Evolutionary conservation across 1,140 invertebrate genomes (phyloP).

Genomic region (Drosophila guanche): DNA sequence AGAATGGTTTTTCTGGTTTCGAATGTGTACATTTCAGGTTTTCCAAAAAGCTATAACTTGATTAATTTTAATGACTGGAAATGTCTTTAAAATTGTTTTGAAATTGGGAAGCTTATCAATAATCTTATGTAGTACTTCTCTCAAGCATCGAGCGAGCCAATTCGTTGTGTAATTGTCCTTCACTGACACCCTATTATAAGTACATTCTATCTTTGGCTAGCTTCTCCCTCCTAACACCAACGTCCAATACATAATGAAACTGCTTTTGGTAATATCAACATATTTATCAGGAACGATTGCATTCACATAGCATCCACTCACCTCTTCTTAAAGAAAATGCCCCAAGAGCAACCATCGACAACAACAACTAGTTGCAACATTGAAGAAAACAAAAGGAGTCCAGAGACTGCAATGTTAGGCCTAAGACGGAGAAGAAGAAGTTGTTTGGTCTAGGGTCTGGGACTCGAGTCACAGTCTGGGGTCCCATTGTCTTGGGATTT

Average conservation of each 20-base stretch:
- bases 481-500: slow-evolving; percentile 78
- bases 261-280: slow-evolving; percentile 16
- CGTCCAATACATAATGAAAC: slow-evolving; percentile 28
- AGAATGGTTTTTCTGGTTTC: no score
- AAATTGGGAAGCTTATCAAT: no score
- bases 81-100: no score
- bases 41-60: no score
- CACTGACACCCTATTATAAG: no score
- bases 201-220: background rate
- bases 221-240: background rate
- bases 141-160: no score
- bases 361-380: slow-evolving; percentile 42
- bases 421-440: slow-evolving; percentile 9
- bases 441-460: slow-evolving; percentile 8
- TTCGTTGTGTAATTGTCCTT: no score
- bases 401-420: slow-evolving; percentile 60
- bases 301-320: background rate
- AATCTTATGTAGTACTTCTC: no score
- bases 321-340: slow-evolving; percentile 46
- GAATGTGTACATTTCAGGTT: no score
- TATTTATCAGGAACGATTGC: slow-evolving; percentile 27
- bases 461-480: slow-evolving; percentile 14
- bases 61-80: no score
- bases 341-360: slow-evolving; percentile 30
- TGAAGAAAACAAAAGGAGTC: slow-evolving; percentile 55